Conservation (phyloP, 2,113 vertebrate species). For the Garra rufa region DNA sequence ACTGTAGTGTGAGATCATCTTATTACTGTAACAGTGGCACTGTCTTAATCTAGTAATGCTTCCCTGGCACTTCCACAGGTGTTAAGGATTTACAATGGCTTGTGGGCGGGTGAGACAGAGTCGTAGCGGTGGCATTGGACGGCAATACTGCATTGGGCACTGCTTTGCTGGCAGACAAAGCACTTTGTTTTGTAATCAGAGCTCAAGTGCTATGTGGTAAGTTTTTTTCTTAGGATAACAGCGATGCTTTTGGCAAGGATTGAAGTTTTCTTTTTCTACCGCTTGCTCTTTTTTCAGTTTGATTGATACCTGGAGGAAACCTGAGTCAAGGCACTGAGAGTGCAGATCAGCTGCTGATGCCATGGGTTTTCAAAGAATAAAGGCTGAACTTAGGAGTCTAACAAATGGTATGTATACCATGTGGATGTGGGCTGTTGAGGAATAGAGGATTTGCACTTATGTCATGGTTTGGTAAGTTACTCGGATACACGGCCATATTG, state of each 20-base stretch:
- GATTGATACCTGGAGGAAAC: slow-evolving; percentile 18
- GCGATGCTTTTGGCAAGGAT: slow-evolving; percentile 3
- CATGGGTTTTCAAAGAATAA: slow-evolving; percentile 4
- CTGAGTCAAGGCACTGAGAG: background rate
- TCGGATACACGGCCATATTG: too few species aligned
- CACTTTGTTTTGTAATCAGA: slow-evolving; percentile 35
- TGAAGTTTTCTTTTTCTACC: background rate
- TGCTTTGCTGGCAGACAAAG: slow-evolving; percentile 37
- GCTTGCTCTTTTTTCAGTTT: background rate
- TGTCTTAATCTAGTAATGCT: slow-evolving; percentile 56
- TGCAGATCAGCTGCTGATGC: background rate
- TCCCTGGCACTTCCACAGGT: slow-evolving; percentile 47
- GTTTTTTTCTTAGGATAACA: slow-evolving; percentile 29
- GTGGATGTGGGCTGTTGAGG: background rate
- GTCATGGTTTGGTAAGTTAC: too few species aligned
- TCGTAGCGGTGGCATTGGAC: background rate
- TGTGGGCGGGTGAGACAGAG: slow-evolving; percentile 18
- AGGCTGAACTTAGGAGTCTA: background rate
- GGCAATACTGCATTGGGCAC: background rate
- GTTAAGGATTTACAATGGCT: slow-evolving; percentile 47
- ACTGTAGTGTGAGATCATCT: slow-evolving; percentile 24
- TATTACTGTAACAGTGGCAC: slow-evolving; percentile 44
- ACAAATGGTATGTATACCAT: background rate
- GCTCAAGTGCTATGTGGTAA: slow-evolving; percentile 31
- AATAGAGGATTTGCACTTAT: too few species aligned